A percentile compares a stretch with the other conserved stretches of the same genome.
Conservation (phyloP, 1,140 invertebrate genomes). For the Panagrolaimus sp. region DNA sequence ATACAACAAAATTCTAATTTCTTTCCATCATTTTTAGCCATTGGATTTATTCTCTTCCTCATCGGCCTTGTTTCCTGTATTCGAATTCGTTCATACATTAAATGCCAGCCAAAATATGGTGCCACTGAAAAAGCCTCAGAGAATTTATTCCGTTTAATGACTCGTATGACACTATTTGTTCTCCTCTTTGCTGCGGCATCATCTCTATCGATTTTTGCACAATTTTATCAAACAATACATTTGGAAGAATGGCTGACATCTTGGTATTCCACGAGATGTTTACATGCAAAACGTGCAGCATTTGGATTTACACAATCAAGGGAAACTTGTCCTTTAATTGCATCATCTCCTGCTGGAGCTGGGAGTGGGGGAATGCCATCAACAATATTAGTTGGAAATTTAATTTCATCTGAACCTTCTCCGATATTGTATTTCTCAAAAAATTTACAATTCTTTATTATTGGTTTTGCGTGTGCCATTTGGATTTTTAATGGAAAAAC, state of each 20-base stretch:
- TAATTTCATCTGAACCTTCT: constrained; percentile 21
- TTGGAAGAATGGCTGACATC: constrained; percentile 43
- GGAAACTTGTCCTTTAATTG: constrained; percentile 36
- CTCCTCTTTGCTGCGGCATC: constrained; percentile 91
- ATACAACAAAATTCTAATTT: too few species aligned
- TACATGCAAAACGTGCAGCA: constrained; percentile 37
- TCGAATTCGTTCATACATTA: constrained; percentile 53
- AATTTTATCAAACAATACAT: constrained; percentile 62
- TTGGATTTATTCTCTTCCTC: constrained; percentile 59
- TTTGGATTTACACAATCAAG: constrained; percentile 45
- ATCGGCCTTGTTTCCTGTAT: constrained; percentile 61
- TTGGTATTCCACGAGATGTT: constrained; percentile 47
- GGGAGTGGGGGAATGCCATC: not conserved
- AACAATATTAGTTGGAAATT: not conserved
- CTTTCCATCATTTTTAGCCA: constrained; percentile 25
- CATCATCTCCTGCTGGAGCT: not conserved
- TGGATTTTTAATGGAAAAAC: constrained; percentile 98
- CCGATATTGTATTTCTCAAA: constrained; percentile 77
- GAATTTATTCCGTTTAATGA: constrained; percentile 93
- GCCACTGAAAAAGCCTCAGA: constrained; percentile 69
- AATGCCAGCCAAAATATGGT: constrained; percentile 44
- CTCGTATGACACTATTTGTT: constrained; percentile 86
- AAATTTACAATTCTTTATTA: constrained; percentile 89
- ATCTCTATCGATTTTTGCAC: constrained; percentile 80
- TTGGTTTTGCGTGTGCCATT: constrained; percentile 91